These are phyloP conservation scores for Drosophila baimaii DNA, from an alignment of 1,140 invertebrate species.

Conservation along the genomic window DNA sequence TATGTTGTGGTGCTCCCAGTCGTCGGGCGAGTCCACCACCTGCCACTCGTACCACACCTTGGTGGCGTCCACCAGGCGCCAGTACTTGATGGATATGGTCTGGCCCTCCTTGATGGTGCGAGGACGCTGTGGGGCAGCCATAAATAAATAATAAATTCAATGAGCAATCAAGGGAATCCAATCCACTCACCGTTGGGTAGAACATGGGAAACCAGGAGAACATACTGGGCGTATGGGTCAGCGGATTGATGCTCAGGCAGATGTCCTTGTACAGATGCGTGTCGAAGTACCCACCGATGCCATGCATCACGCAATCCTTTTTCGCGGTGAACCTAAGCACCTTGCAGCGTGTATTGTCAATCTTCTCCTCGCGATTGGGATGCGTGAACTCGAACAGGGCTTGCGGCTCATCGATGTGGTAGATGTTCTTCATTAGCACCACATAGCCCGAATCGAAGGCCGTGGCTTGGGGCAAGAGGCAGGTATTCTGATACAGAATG, in stretches of 20 bases:
- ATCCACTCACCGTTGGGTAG: constrained; percentile 91
- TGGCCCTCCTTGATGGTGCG: constrained; percentile 87
- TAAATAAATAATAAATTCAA: constrained; percentile 7
- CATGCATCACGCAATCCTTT: constrained; percentile 93
- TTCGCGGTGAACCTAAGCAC: constrained; percentile 89
- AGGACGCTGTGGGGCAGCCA: constrained; percentile 58
- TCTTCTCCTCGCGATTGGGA: constrained; percentile 89
- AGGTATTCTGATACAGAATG: constrained; percentile 85
- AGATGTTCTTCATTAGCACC: constrained; percentile 95
- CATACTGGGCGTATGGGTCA: constrained; percentile 94
- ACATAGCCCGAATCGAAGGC: constrained; percentile 89
- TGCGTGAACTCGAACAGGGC: constrained; percentile 95
- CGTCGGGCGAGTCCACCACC: constrained; percentile 87
- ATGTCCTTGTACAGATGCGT: constrained; percentile 93
- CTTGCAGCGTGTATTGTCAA: constrained; percentile 91
- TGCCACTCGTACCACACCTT: constrained; percentile 99
- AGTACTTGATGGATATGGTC: constrained; percentile 92
- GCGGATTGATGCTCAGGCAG: constrained; percentile 94
- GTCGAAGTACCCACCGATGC: constrained; percentile 98
- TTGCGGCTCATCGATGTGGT: constrained; percentile 91
- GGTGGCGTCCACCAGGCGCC: constrained; percentile 90
- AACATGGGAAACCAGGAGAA: constrained; percentile 99
- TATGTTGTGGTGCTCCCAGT: constrained; percentile 48
- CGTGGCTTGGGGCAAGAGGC: constrained; percentile 50
- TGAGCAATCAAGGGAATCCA: background rate